A percentile compares a stretch with the other conserved stretches of the same genome.
Evolutionary conservation across 2,888 invertebrate genomes (phyloP).

Genomic region (Therioaphis trifolii): DNA sequence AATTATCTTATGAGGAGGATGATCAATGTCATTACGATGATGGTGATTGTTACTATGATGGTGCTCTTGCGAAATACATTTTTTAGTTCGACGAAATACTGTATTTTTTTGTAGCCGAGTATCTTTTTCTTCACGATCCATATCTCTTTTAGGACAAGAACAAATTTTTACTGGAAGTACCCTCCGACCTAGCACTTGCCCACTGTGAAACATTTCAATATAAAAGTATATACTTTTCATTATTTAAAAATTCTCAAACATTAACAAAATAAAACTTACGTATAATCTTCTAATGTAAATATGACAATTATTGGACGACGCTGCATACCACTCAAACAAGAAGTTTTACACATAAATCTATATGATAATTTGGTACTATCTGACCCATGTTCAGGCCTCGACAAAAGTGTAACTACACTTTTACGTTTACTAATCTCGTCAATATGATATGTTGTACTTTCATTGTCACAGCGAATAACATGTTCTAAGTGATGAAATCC

Average conservation of each 20-base stretch:
- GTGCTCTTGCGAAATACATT: slow-evolving; percentile 11
- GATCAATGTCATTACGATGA: slow-evolving; percentile 8
- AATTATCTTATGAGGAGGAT: slow-evolving; percentile 21
- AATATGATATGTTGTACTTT: slow-evolving; percentile 63
- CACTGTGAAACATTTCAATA: slow-evolving; percentile 69
- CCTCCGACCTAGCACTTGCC: slow-evolving; percentile 75
- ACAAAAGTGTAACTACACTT: slow-evolving; percentile 63
- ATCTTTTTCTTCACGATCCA: slow-evolving; percentile 73
- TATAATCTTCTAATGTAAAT: slow-evolving; percentile 76
- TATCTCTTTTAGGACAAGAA: slow-evolving; percentile 82
- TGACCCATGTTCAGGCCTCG: slow-evolving; percentile 62
- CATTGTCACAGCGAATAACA: slow-evolving; percentile 63
- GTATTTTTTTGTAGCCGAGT: slow-evolving; percentile 33
- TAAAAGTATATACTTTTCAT: not conserved
- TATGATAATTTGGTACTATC: slow-evolving; percentile 69
- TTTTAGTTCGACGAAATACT: slow-evolving; percentile 46
- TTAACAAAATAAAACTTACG: slow-evolving; percentile 69
- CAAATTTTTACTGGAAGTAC: slow-evolving; percentile 79
- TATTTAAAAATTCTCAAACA: not conserved
- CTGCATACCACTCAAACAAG: slow-evolving; percentile 83
- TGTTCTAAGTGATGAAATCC: slow-evolving; percentile 59
- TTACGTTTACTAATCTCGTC: slow-evolving; percentile 62
- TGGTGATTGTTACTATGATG: not conserved
- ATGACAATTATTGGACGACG: slow-evolving; percentile 78
- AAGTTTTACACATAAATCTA: slow-evolving; percentile 82